Base-by-base conservation (phyloP, 2,888 invertebrate genomes). In the Noctua fimbriata region DNA sequence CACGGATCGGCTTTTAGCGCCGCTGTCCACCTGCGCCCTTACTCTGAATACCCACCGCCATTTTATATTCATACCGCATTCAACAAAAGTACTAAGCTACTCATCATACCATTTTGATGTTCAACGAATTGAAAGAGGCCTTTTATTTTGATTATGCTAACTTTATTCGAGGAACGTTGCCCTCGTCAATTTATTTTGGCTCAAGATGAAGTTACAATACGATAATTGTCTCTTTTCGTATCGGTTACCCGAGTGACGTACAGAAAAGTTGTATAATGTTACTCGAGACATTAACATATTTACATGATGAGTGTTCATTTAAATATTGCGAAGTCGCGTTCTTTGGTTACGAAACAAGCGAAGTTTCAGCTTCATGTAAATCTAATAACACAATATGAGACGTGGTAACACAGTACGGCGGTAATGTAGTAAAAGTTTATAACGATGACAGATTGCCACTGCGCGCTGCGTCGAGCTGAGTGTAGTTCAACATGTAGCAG, bases 1-100 rank as follows among this genome's bases (percentile, higher is more conserved):
- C 94, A 94, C 82, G 94, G 84, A 90, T 90, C 90, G 87, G 92
- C 94, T 94, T 93, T 94, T 92, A 94, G 90, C 85, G 83, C 47
- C 67, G 73, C 84, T 92, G 93, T 91, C 92, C 93, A 93, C 93
- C 92, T 92, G 93, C 83, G 89, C 88, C 83, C 89, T 87, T 89
- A 89, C 83, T 82, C 89, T 77, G 83, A 76, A 90, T 76, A 87
- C 83, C 82, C 66, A 83, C 80, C 44, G 74, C 79, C 69, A 79
- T 84, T 89, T 87, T 83, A 82, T 81, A 88, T 89, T 87, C 89
- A 82, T 70, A 78, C 76, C 81, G 65, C 87, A 78, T 76, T 52
- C 78, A 76, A 76, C 75, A 79, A 85, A 83, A 78, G 77, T 87
- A 89, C 79, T 47, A 77, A 83, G 69, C 81, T 79, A 76, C 78